Evolutionary conservation across 2,113 vertebrate species (phyloP).

Genomic region (Ictalurus punctatus): DNA sequence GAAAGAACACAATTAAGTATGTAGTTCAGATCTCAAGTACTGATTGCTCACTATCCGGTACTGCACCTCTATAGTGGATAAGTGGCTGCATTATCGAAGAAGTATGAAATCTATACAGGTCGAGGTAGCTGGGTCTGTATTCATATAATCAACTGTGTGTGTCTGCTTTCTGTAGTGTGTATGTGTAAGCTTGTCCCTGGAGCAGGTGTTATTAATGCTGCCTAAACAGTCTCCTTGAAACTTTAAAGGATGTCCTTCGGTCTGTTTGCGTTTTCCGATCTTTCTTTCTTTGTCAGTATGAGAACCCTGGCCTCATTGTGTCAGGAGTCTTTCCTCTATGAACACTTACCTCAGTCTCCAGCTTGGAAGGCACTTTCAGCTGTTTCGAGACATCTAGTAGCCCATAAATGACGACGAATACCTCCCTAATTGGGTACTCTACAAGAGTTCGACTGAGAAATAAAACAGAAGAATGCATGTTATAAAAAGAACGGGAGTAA

Average conservation of each 20-base stretch:
- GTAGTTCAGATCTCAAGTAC: background rate
- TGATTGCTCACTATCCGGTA: background rate
- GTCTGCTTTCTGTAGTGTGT: slow-evolving; percentile 8
- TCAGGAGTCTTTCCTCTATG: slow-evolving; percentile 6
- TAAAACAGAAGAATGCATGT: background rate
- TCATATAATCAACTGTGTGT: background rate
- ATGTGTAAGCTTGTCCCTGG: too few species aligned
- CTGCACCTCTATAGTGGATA: background rate
- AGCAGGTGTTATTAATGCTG: too few species aligned
- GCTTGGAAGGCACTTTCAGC: slow-evolving; percentile 8
- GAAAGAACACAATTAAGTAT: background rate
- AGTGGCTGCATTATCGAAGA: background rate
- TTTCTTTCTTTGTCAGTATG: background rate
- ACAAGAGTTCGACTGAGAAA: background rate
- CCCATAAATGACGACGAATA: slow-evolving; percentile 25
- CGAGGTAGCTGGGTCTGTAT: background rate
- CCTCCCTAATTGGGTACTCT: background rate
- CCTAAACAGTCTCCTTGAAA: too few species aligned
- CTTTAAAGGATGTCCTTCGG: slow-evolving; percentile 23
- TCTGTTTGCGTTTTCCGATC: background rate
- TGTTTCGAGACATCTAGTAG: slow-evolving; percentile 16
- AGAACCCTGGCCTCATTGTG: slow-evolving; percentile 31
- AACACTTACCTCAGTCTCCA: slow-evolving; percentile 8
- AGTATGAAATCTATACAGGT: slow-evolving; percentile 23
- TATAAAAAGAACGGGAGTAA: slow-evolving; percentile 1